Base-by-base conservation (phyloP, 2,888 invertebrate genomes). In the Plemyria rubiginata region DNA sequence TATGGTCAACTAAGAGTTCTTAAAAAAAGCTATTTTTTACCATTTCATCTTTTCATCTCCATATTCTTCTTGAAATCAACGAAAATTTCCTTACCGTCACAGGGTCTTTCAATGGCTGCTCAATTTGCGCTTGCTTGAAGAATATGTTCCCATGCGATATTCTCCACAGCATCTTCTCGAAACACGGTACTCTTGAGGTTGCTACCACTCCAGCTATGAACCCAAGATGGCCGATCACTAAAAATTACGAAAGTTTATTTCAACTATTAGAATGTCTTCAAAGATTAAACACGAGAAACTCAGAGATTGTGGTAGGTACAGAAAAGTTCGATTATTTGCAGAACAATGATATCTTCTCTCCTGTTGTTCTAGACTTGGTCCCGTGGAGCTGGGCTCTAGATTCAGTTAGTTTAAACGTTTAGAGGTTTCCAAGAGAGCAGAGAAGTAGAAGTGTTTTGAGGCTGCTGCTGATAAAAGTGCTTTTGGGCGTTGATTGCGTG, bases 111-210 rank as follows among this genome's bases (percentile, higher is more conserved):
- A 92, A 64, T 0, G 87, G 89, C 65, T 90, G 81, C 11, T 90
- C 91, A 61, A 92, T 90, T 65, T 91, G 92, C 0, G 91, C 90
- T 59, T 92, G 92, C 62, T 91, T 92, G 67, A 92, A 92, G 80
- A 92, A 92, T 61, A 92, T 92, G 57, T 92, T 92, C 1, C 92
- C 92, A 58, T 92, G 92, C 0, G 92, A 91, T 83, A 92, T 92
- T 62, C 92, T 85, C 92, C 92, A 92, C 0, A 92, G 80, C 92
- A 92, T 92, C 68, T 82, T 86, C 70, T 92, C 92, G 13, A 92
- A 92, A 0, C 90, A 87, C 0, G 87, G 86, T 22, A 92, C 86
- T 46, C 90, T 81, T 0, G 86, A 82, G 0, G 92, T 92, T 0
- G 91, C 82, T 9, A 92, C 92, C 0, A 92, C 91, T 0, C 92